These are phyloP conservation scores for Araneus ventricosus DNA, from an alignment of 1,140 invertebrate species.

Conservation along the genomic window DNA sequence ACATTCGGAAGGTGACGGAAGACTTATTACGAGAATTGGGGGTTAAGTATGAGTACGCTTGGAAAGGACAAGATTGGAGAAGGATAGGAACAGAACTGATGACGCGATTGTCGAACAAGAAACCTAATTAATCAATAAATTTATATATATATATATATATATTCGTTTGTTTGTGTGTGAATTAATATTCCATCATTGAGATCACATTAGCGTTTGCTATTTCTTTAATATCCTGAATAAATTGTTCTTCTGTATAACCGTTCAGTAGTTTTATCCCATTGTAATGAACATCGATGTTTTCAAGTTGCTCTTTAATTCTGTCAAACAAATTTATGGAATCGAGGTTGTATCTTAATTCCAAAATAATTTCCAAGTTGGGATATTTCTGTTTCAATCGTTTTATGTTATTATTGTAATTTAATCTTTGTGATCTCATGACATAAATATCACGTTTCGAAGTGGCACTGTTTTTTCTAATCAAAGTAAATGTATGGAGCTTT, in stretches of 20 bases:
- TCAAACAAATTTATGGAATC: not conserved
- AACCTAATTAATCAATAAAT: too few species aligned
- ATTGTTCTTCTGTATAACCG: not conserved
- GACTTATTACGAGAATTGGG: not conserved
- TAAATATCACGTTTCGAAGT: too few species aligned
- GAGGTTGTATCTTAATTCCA: not conserved
- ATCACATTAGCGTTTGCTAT: not conserved
- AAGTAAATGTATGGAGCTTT: too few species aligned
- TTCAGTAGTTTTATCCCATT: not conserved
- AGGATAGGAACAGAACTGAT: not conserved
- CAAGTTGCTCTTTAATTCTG: not conserved
- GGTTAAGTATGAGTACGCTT: not conserved
- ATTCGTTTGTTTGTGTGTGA: too few species aligned
- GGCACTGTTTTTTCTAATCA: too few species aligned
- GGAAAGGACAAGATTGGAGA: not conserved
- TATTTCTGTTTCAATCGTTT: not conserved
- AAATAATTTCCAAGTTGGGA: not conserved
- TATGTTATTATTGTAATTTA: not conserved
- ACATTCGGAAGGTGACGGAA: not conserved
- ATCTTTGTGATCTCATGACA: too few species aligned
- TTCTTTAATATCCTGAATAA: not conserved
- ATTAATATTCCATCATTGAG: not conserved
- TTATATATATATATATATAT: too few species aligned
- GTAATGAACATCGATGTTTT: not conserved
- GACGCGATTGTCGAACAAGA: too few species aligned